Conservation (phyloP, 2,888 invertebrate species). For the Coleophora deauratella region DNA sequence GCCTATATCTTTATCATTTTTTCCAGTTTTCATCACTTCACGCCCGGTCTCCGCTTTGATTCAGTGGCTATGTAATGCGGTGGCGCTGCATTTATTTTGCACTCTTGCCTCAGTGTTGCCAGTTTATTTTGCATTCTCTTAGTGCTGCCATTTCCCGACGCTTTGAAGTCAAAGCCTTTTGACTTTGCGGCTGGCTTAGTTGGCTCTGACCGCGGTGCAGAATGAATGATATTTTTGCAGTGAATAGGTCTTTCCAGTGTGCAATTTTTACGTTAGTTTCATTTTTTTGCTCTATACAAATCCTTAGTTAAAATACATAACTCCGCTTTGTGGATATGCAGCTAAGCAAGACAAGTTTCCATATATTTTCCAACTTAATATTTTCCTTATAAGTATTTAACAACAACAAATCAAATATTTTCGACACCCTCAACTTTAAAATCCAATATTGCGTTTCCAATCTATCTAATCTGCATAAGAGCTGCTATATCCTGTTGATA, state of each 20-base stretch:
- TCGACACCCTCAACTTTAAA: neutral
- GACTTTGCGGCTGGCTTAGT: constrained; percentile 48
- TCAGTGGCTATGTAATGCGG: constrained; percentile 70
- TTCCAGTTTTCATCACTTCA: constrained; percentile 70
- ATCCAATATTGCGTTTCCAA: neutral
- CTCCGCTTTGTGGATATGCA: too few species aligned
- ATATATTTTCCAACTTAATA: too few species aligned
- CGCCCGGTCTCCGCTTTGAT: constrained; percentile 68
- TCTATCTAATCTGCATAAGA: constrained; percentile 10
- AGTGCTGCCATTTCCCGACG: constrained; percentile 52
- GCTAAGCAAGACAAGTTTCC: too few species aligned
- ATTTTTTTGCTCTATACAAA: neutral
- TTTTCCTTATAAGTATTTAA: too few species aligned
- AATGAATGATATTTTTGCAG: constrained; percentile 55
- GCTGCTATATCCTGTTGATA: neutral
- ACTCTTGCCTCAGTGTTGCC: constrained; percentile 47
- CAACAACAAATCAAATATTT: too few species aligned
- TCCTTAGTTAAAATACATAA: too few species aligned
- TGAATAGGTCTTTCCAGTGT: constrained; percentile 34
- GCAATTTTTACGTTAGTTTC: constrained; percentile 30
- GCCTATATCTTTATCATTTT: constrained; percentile 53
- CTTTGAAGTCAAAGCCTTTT: constrained; percentile 72
- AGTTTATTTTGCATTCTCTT: constrained; percentile 63
- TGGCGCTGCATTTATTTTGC: constrained; percentile 70
- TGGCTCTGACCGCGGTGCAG: constrained; percentile 52